Evolutionary conservation across 2,797 vertebrate species (phyloP), one percentile per base, ranked within the genome.

Genomic region (Pangasius sanitwongsei): DNA sequence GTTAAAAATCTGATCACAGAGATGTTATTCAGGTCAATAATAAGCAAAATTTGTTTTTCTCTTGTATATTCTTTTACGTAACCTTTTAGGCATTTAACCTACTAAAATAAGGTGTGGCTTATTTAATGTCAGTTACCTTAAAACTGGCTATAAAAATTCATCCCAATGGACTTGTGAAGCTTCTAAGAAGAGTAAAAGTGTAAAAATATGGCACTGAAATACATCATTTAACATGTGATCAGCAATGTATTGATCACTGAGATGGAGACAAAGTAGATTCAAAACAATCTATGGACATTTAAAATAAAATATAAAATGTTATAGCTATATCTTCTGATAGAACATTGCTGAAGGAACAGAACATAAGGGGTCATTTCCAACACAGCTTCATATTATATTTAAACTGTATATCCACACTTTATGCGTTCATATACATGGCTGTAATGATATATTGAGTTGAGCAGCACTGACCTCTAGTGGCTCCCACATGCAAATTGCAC

Each of bases 381-480:
- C 3, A 75, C 70, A 23, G 20, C 18, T 20, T 75, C 72, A 75
- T 48, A 37, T 41, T 41, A 41, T 74, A 41, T 25, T 44, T 74
- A 25, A 23, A 23, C 18, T 12, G 31, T 37, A 7, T 37, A 44
- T 72, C 34, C 69, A 72, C 69, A 41, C 7, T n/a, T 4, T 50
- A 15, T 25, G 2, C 48, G 41, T 75, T 28, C 25, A 48, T 75
- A 63, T 4, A 28, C 65, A 31, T 16, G 28, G 31, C 16, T 18
- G 25, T 34, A 23, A 23, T 57, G 31, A 9, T 57, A 4, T 78
- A 34, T 20, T 81, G 55, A 55, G 20, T 85, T 75, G 91, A 87
- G 4, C 55, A 69, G 92, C 92, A 93, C 91, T 94, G 94, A 93
- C 95, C 93, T 92, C 95, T 95, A 93, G 92, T 95, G 95, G 94